Percentiles rank a stretch among this genome's conserved stretches.
Evolutionary conservation across 2,797 vertebrate species (phyloP).

Genomic region (Scolopax rusticola): DNA sequence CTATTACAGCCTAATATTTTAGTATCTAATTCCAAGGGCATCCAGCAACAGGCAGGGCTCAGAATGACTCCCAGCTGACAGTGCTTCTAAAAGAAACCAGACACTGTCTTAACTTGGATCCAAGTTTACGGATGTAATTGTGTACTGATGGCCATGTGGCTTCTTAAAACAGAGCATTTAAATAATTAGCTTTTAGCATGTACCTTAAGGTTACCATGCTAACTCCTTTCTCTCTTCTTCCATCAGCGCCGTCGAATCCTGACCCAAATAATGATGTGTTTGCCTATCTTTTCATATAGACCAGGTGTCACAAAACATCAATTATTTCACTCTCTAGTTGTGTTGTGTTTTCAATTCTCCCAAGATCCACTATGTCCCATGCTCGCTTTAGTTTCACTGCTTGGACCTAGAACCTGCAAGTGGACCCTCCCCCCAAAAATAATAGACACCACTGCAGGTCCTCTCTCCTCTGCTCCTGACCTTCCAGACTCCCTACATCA

Average conservation of each 20-base stretch:
- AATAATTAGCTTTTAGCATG: background rate
- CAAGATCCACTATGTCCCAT: background rate
- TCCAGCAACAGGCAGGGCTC: background rate
- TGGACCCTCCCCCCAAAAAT: fast-evolving
- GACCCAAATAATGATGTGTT: background rate
- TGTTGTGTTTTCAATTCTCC: background rate
- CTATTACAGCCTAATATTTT: constrained; percentile 12
- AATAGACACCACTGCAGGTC: background rate
- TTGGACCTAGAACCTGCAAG: background rate
- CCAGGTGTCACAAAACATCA: background rate
- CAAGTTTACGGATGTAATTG: constrained; percentile 1
- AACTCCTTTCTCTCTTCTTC: background rate
- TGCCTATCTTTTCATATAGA: background rate
- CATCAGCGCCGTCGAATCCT: background rate
- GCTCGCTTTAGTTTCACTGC: background rate
- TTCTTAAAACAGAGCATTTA: background rate
- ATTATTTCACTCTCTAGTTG: background rate
- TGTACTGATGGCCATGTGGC: background rate
- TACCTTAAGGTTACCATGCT: background rate
- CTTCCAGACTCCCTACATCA: background rate
- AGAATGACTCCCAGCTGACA: background rate
- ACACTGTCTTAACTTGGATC: background rate
- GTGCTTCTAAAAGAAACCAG: constrained; percentile 41
- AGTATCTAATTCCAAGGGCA: constrained; percentile 34
- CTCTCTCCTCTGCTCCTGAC: background rate